Evolutionary conservation across 2,113 vertebrate species (phyloP).

Genomic region (Argyrosomus japonicus): DNA sequence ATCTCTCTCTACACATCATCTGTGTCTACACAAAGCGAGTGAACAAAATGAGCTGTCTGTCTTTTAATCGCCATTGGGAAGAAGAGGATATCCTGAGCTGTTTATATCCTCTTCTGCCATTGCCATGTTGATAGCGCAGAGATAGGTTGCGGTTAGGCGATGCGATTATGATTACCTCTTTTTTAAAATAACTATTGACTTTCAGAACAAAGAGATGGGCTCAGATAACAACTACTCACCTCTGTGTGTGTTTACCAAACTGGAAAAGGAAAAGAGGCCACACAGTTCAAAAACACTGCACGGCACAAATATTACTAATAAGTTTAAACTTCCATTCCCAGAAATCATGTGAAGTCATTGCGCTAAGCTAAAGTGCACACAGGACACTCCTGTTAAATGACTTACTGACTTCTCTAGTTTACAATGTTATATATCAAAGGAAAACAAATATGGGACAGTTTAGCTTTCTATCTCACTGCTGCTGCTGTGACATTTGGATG

Average conservation of each 20-base stretch:
- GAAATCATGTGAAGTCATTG: conserved; percentile 6
- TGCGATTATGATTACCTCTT: conserved; percentile 49
- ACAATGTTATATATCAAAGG: neutral
- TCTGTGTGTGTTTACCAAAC: conserved; percentile 23
- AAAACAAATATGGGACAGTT: neutral
- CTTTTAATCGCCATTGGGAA: conserved; percentile 41
- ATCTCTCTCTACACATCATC: conserved; percentile 23
- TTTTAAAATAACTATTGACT: conserved; percentile 55
- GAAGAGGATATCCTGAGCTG: conserved; percentile 23
- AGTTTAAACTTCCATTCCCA: conserved; percentile 6
- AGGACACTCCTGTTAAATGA: neutral
- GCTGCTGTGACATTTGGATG: neutral
- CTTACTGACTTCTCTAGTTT: neutral
- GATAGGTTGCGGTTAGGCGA: conserved; percentile 46
- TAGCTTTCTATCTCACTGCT: neutral
- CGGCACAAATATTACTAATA: conserved; percentile 6
- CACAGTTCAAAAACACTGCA: conserved; percentile 19
- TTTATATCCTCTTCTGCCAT: conserved; percentile 28
- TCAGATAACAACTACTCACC: conserved; percentile 48
- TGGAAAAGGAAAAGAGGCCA: conserved; percentile 42
- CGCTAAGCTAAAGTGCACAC: neutral
- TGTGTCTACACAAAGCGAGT: neutral
- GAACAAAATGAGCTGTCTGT: conserved; percentile 32
- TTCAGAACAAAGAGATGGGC: conserved; percentile 48
- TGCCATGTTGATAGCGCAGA: conserved; percentile 37